Percentiles rank a stretch among this genome's conserved stretches.
phyloP scores from a whole-genome alignment of 2,113 vertebrate species.

The Serilophus lunatus region DNA sequence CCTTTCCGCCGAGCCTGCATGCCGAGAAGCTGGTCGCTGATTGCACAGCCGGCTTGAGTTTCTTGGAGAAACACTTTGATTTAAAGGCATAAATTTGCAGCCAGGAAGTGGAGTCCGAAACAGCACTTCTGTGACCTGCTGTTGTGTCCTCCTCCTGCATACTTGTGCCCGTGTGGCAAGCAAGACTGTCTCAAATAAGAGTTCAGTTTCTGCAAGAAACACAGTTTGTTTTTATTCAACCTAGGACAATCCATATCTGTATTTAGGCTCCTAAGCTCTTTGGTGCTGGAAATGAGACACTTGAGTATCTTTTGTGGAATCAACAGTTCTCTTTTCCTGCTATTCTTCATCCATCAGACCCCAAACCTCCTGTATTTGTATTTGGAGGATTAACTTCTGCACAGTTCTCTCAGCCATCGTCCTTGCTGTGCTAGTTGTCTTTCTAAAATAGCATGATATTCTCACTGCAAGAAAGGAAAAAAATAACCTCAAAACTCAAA shows the following conservation, averaged over 20 bases:
- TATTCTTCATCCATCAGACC: background rate
- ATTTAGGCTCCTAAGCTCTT: background rate
- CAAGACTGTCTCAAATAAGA: background rate
- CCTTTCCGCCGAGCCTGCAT: background rate
- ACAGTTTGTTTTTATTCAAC: background rate
- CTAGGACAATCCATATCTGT: background rate
- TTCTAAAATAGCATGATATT: background rate
- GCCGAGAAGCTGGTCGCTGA: background rate
- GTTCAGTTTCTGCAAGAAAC: background rate
- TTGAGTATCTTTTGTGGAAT: background rate
- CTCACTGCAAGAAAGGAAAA: background rate
- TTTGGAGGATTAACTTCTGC: background rate
- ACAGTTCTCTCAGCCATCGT: background rate
- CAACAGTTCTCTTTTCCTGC: background rate
- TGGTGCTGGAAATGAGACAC: background rate
- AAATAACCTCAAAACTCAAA: background rate
- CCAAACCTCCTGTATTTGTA: background rate
- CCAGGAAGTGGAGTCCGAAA: background rate
- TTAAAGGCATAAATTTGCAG: background rate
- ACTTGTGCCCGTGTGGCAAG: background rate
- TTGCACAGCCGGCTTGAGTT: background rate
- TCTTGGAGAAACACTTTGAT: background rate
- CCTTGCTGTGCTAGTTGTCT: background rate
- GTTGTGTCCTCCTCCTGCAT: accelerated
- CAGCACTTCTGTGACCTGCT: background rate